A percentile compares a stretch with the other conserved stretches of the same genome.
These are phyloP conservation scores for Daktulosphaira vitifoliae DNA, from an alignment of 1,140 invertebrate genomes.

Conservation along the genomic window DNA sequence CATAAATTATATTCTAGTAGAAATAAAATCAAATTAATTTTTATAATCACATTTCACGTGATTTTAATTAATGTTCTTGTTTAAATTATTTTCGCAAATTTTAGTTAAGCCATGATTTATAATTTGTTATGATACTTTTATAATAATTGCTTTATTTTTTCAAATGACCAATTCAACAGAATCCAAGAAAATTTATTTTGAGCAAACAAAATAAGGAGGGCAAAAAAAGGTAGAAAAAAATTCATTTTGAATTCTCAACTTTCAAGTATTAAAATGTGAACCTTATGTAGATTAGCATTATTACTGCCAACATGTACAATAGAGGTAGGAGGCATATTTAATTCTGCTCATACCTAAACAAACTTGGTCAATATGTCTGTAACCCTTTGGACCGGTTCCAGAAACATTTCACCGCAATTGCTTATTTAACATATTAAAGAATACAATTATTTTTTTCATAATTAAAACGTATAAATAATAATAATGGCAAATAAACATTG, in stretches of 20 bases:
- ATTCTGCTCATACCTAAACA: constrained; percentile 25
- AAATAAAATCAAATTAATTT: too few species aligned
- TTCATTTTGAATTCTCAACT: constrained; percentile 2
- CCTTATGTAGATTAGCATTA: neutral
- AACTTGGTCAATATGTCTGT: constrained; percentile 29
- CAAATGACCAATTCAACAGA: too few species aligned
- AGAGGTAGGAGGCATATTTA: neutral
- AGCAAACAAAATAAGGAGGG: neutral
- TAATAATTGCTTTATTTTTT: too few species aligned
- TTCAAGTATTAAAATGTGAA: constrained; percentile 1
- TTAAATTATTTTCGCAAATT: too few species aligned
- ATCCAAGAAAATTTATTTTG: constrained; percentile 4
- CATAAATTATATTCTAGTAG: too few species aligned
- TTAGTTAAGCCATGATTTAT: too few species aligned
- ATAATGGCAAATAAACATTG: neutral
- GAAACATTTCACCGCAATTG: neutral
- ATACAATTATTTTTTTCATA: constrained; percentile 2
- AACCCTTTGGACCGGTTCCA: constrained; percentile 20
- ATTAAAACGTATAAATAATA: neutral
- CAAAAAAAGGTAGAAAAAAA: neutral
- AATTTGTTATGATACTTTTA: too few species aligned
- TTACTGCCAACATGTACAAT: neutral
- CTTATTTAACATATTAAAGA: neutral
- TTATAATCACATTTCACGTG: too few species aligned
- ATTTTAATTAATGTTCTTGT: too few species aligned